phyloP scores from a whole-genome alignment of 2,797 vertebrate species.

The Crotalus adamanteus region DNA sequence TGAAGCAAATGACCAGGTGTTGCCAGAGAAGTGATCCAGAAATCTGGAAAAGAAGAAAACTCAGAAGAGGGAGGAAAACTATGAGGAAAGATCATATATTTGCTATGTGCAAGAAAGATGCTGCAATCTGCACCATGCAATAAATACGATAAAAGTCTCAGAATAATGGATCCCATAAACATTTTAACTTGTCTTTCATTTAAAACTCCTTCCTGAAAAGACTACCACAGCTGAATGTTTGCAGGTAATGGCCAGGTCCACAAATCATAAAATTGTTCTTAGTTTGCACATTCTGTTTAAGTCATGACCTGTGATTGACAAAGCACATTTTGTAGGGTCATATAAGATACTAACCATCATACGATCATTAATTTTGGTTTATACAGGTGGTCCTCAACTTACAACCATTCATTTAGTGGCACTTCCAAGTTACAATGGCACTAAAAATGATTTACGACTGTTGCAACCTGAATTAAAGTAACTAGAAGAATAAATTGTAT shows the following conservation, averaged over 20 bases:
- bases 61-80: background rate
- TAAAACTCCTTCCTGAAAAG: background rate
- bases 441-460: background rate
- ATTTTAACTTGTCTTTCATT: background rate
- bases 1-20: constrained; percentile 55
- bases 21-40: background rate
- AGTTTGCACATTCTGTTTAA: background rate
- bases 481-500: background rate
- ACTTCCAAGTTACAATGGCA: background rate
- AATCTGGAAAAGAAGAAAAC: constrained; percentile 36
- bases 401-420: background rate
- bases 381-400: background rate
- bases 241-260: background rate
- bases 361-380: background rate
- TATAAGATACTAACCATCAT: background rate
- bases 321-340: background rate
- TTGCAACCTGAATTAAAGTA: background rate
- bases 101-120: constrained; percentile 11
- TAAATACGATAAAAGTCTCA: background rate
- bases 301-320: background rate
- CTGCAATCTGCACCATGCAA: rapidly evolving
- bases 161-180: background rate
- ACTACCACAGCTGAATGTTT: background rate
- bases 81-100: background rate
- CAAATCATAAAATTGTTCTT: background rate